These are phyloP conservation scores for Ctenosaura bakeri DNA, from an alignment of 2,797 vertebrate genomes.

Conservation along the genomic window DNA sequence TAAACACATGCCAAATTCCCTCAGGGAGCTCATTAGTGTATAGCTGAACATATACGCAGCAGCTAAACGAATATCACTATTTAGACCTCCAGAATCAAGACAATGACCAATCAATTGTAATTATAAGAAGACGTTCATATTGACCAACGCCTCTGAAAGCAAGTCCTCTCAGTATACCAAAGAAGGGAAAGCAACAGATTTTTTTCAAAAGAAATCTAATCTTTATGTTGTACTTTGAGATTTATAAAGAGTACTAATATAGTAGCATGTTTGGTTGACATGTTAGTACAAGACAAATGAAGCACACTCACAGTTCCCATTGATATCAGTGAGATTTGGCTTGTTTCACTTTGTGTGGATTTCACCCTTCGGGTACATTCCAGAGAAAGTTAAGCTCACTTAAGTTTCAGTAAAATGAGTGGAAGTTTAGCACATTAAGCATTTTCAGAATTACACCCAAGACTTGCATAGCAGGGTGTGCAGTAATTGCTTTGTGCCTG, in stretches of 20 bases:
- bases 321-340: constrained; percentile 37
- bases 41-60: constrained; percentile 80
- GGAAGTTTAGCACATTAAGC: constrained; percentile 15
- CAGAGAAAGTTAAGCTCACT: constrained; percentile 34
- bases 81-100: constrained; percentile 80
- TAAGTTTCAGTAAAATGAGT: constrained; percentile 25
- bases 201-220: constrained; percentile 50
- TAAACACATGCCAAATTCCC: constrained; percentile 80
- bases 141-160: constrained; percentile 79
- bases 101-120: constrained; percentile 85
- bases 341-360: constrained; percentile 25
- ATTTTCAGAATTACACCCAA: constrained; percentile 8
- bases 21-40: constrained; percentile 84
- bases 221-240: constrained; percentile 41
- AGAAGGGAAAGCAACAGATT: constrained; percentile 62
- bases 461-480: neutral
- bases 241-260: constrained; percentile 7
- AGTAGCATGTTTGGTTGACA: neutral
- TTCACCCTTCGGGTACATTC: constrained; percentile 19
- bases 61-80: constrained; percentile 83
- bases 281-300: neutral
- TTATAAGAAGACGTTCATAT: constrained; percentile 80
- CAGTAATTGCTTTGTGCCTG: constrained; percentile 16
- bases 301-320: constrained; percentile 4
- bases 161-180: constrained; percentile 68